These are phyloP conservation scores for Tor tambroides DNA, from an alignment of 2,113 vertebrate species.

Conservation along the genomic window DNA sequence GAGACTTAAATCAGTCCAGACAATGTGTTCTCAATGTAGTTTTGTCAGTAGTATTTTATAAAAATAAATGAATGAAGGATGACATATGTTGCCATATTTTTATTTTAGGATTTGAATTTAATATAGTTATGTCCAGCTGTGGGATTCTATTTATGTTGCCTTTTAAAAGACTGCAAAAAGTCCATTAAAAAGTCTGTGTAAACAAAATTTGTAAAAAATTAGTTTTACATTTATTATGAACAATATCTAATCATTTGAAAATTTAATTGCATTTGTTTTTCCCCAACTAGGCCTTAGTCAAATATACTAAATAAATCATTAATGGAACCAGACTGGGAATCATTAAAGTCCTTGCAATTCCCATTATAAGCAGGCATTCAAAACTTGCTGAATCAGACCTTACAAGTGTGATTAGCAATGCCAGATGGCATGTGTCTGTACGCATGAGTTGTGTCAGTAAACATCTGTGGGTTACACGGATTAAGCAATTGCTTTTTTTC, in stretches of 20 bases:
- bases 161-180: neutral
- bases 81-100: neutral
- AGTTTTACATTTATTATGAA: neutral
- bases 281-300: neutral
- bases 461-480: slow-evolving; percentile 17
- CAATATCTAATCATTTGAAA: neutral
- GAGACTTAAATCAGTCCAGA: neutral
- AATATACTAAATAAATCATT: neutral
- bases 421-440: slow-evolving; percentile 21
- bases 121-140: neutral
- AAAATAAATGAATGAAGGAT: neutral
- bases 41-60: neutral
- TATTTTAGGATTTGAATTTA: neutral
- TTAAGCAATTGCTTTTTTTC: slow-evolving; percentile 8
- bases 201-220: neutral
- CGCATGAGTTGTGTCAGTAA: neutral
- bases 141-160: neutral
- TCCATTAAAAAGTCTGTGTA: neutral
- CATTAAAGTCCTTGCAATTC: neutral
- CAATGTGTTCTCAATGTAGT: too few species aligned
- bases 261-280: neutral
- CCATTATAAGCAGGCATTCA: neutral
- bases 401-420: neutral
- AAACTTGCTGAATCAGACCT: neutral
- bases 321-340: neutral